Evolutionary conservation across 2,797 vertebrate species (phyloP).

Genomic region (Lagocephalus sceleratus): DNA sequence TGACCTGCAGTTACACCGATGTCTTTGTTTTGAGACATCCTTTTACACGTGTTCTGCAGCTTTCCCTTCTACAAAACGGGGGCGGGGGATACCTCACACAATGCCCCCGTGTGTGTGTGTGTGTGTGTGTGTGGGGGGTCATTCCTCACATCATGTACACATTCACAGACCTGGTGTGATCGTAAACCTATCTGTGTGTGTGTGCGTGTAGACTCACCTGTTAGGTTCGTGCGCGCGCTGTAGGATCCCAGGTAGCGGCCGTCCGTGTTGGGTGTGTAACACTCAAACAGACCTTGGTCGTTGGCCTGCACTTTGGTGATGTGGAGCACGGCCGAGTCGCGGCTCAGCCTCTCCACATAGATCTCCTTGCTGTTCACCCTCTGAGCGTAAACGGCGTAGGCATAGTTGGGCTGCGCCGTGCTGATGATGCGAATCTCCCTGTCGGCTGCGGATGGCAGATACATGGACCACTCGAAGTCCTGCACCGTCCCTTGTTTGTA

Average conservation of each 20-base stretch:
- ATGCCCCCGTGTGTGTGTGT: no score
- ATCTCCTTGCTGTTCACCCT: conserved; percentile 81
- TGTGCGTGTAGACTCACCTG: conserved; percentile 71
- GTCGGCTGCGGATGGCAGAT: conserved; percentile 69
- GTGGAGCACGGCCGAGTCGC: conserved; percentile 82
- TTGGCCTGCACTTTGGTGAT: conserved; percentile 81
- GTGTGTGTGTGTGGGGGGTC: no score
- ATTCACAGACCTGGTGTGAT: not conserved
- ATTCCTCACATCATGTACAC: no score
- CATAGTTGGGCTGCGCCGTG: conserved; percentile 80
- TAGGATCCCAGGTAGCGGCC: conserved; percentile 81
- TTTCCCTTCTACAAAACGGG: no score
- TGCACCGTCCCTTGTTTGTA: conserved; percentile 79
- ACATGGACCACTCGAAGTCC: conserved; percentile 92
- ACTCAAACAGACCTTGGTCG: conserved; percentile 88
- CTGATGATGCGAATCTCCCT: conserved; percentile 87
- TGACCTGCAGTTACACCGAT: no score
- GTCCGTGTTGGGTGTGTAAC: conserved; percentile 88
- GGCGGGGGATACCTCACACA: no score
- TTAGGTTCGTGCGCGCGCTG: conserved; percentile 82
- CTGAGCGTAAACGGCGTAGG: conserved; percentile 79
- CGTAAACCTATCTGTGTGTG: not conserved
- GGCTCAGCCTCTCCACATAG: conserved; percentile 82
- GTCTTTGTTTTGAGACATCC: no score
- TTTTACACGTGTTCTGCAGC: no score